These are phyloP conservation scores for Periplaneta americana DNA, from an alignment of 1,140 invertebrate genomes.

Conservation along the genomic window DNA sequence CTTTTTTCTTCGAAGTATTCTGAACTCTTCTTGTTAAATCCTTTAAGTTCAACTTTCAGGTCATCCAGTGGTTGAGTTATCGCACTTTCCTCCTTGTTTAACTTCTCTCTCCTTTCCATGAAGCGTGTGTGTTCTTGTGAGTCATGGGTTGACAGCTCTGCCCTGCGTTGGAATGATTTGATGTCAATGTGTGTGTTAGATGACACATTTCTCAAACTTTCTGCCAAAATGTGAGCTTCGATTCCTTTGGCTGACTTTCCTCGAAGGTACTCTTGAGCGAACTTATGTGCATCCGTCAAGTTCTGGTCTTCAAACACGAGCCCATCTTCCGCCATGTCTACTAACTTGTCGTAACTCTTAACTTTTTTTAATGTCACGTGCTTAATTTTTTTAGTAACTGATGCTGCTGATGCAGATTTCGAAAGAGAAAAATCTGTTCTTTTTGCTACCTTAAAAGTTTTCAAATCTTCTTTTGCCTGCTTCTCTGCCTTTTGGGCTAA, in stretches of 20 bases:
- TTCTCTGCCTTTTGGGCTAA: slow-evolving; percentile 56
- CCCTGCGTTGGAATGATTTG: slow-evolving; percentile 32
- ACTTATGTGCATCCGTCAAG: neutral
- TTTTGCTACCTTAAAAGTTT: slow-evolving; percentile 46
- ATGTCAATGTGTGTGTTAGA: slow-evolving; percentile 38
- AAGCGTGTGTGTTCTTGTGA: slow-evolving; percentile 34
- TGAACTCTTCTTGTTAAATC: slow-evolving; percentile 52
- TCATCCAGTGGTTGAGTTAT: slow-evolving; percentile 46
- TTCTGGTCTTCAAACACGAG: neutral
- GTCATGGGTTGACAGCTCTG: slow-evolving; percentile 28
- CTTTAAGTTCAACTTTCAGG: slow-evolving; percentile 53
- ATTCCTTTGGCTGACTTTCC: slow-evolving; percentile 61
- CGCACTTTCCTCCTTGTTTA: slow-evolving; percentile 42
- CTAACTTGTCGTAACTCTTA: neutral
- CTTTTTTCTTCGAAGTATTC: slow-evolving; percentile 56
- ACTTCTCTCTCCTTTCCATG: slow-evolving; percentile 34
- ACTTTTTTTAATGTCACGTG: slow-evolving; percentile 40
- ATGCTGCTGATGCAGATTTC: slow-evolving; percentile 57
- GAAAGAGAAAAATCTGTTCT: slow-evolving; percentile 59
- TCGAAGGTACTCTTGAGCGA: slow-evolving; percentile 23
- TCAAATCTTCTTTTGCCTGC: slow-evolving; percentile 58
- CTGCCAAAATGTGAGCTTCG: slow-evolving; percentile 54
- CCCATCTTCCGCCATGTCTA: neutral
- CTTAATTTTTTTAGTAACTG: slow-evolving; percentile 56
- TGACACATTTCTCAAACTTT: slow-evolving; percentile 51